These are phyloP conservation scores for Montipora cactus DNA, from an alignment of 64 coral and sea anemone species.

Conservation along the genomic window DNA sequence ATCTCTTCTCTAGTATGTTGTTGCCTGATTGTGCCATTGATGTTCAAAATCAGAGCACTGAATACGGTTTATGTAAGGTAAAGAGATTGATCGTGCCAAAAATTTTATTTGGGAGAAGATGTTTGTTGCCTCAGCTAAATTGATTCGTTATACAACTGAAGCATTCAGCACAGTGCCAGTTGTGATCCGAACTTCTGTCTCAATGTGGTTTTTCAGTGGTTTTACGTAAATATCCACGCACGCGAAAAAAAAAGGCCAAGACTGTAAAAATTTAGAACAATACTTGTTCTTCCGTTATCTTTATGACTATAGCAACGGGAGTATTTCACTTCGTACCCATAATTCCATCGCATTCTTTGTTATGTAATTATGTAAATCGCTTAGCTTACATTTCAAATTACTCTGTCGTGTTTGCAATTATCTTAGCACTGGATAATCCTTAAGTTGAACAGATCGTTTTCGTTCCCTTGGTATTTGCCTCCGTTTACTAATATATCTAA, in stretches of 20 bases:
- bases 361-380: not conserved
- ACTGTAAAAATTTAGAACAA: not conserved
- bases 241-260: not conserved
- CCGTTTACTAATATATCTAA: not conserved
- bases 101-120: not conserved
- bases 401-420: not conserved
- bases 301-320: constrained; percentile 14
- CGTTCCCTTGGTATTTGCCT: not conserved
- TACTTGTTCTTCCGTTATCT: not conserved
- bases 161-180: too few relatives aligned
- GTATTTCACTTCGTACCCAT: not conserved
- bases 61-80: not conserved
- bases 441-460: not conserved
- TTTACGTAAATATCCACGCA: not conserved
- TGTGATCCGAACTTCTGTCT: not conserved
- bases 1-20: constrained; percentile 60
- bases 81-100: too few relatives aligned
- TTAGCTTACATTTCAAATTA: not conserved
- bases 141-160: not conserved
- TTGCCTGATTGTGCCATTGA: constrained; percentile 21
- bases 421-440: not conserved
- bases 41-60: not conserved
- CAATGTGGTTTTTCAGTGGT: not conserved
- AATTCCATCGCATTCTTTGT: not conserved
- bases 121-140: not conserved